Conservation (phyloP, 1,140 invertebrate genomes). For the Drosophila pectinifera region DNA sequence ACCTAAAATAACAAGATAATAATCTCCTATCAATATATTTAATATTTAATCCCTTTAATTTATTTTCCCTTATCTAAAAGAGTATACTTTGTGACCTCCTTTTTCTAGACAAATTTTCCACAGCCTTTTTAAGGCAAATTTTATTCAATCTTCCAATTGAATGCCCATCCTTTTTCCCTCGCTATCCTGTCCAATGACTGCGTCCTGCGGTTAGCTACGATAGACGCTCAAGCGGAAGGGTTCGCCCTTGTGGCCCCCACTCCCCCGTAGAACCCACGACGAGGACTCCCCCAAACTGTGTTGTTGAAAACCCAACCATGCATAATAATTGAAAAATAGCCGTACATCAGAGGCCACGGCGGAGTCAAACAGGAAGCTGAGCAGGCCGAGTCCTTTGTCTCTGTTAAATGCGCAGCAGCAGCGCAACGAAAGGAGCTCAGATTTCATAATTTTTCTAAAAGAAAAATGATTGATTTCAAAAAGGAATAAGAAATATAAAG, state of each 20-base stretch:
- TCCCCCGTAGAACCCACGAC: constrained; percentile 1
- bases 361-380: constrained; percentile 51
- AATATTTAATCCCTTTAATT: background rate
- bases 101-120: constrained; percentile 26
- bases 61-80: background rate
- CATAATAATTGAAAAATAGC: constrained; percentile 84
- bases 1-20: background rate
- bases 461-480: constrained; percentile 57
- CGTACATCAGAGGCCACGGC: constrained; percentile 17
- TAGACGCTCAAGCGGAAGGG: constrained; percentile 79
- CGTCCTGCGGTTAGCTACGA: constrained; percentile 74
- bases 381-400: constrained; percentile 43
- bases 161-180: constrained; percentile 43
- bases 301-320: constrained; percentile 74
- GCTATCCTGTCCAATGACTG: constrained; percentile 35
- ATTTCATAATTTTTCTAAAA: constrained; percentile 69
- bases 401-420: constrained; percentile 49
- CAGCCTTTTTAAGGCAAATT: constrained; percentile 80
- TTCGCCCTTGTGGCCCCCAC: constrained; percentile 51
- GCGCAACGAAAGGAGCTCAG: constrained; percentile 33
- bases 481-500: constrained; percentile 8
- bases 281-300: background rate
- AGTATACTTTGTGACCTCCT: background rate
- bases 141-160: constrained; percentile 85
- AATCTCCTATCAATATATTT: background rate